A percentile compares a stretch with the other conserved stretches of the same genome.
Conservation (phyloP, 2,888 invertebrate genomes). For the Bhutanitis thaidina region DNA sequence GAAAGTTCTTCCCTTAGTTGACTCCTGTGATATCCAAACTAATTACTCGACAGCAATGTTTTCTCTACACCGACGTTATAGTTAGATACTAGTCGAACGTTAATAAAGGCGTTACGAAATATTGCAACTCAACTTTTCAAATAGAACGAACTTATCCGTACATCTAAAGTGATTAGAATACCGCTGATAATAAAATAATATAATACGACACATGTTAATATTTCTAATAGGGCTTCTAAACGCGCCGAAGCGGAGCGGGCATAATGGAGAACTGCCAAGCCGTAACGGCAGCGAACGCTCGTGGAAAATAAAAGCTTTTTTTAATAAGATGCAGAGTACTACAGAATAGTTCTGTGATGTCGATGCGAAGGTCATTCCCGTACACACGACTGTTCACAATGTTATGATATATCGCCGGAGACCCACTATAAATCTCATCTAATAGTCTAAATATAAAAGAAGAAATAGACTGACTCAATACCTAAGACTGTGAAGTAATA, state of each 20-base stretch:
- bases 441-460: conserved; percentile 9
- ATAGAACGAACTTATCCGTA: conserved; percentile 30
- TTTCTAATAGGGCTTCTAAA: conserved; percentile 67
- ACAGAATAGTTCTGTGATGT: conserved; percentile 2
- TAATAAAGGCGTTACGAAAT: conserved; percentile 7
- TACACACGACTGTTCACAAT: conserved; percentile 18
- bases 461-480: conserved; percentile 17
- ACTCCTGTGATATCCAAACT: no score
- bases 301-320: conserved; percentile 35
- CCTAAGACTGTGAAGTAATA: conserved; percentile 7
- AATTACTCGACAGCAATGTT: no score
- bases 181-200: conserved; percentile 34
- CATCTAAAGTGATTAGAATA: conserved; percentile 31
- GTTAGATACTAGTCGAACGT: no score
- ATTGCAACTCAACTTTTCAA: conserved; percentile 11
- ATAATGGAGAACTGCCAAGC: conserved; percentile 60
- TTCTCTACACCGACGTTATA: no score
- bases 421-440: conserved; percentile 8
- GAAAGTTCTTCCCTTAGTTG: no score
- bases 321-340: conserved; percentile 30
- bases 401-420: conserved; percentile 13
- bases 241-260: conserved; percentile 54
- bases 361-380: conserved; percentile 24
- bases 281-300: conserved; percentile 48
- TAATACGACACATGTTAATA: conserved; percentile 51